phyloP scores from a whole-genome alignment of 2,888 invertebrate species.

The Altica lythri region DNA sequence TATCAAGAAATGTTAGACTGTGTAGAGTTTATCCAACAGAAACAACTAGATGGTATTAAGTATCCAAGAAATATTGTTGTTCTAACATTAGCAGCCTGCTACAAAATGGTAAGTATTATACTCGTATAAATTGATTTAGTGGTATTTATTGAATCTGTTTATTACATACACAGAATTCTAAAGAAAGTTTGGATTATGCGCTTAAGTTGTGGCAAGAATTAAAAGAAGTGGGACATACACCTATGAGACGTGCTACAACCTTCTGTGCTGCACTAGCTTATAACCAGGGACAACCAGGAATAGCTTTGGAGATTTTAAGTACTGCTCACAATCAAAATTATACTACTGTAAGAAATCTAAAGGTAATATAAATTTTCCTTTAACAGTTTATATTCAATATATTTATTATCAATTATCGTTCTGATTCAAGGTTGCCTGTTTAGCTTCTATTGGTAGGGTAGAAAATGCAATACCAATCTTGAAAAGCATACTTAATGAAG shows the following conservation, averaged over 20 bases:
- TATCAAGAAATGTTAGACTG: slow-evolving; percentile 69
- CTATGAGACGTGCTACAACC: slow-evolving; percentile 66
- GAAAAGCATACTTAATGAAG: slow-evolving; percentile 62
- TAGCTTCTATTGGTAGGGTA: slow-evolving; percentile 65
- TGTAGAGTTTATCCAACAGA: slow-evolving; percentile 65
- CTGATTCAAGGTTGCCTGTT: slow-evolving; percentile 60
- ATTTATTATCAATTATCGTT: not conserved
- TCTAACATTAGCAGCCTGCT: slow-evolving; percentile 72
- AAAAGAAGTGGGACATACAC: slow-evolving; percentile 60
- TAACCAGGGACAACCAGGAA: slow-evolving; percentile 68
- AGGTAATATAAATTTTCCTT: slow-evolving; percentile 54
- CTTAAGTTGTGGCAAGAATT: slow-evolving; percentile 66
- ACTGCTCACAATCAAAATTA: slow-evolving; percentile 63
- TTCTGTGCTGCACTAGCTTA: slow-evolving; percentile 71
- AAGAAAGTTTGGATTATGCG: slow-evolving; percentile 68
- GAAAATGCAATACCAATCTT: slow-evolving; percentile 69
- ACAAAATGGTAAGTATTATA: slow-evolving; percentile 74
- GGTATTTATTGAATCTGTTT: not conserved
- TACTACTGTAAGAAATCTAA: slow-evolving; percentile 71
- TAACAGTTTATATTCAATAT: not conserved
- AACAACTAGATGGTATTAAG: slow-evolving; percentile 66
- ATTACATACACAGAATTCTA: slow-evolving; percentile 67
- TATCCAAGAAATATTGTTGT: slow-evolving; percentile 72
- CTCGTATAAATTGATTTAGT: slow-evolving; percentile 6
- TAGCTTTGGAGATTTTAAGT: slow-evolving; percentile 70